phyloP scores from a whole-genome alignment of 2,797 vertebrate genomes.

The Poecilia velifera region DNA sequence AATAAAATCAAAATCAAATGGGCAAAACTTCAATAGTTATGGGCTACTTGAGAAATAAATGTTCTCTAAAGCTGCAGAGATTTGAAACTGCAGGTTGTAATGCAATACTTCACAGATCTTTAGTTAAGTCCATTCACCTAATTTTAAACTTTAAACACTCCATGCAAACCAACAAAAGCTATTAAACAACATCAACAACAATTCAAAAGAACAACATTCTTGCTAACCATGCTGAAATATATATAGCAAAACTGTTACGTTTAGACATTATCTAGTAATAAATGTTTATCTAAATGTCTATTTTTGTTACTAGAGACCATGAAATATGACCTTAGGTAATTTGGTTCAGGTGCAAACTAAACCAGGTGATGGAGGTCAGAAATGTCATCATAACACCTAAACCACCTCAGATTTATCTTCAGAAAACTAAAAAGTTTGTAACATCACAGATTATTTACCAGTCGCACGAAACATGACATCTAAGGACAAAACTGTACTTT shows the following conservation, averaged over 20 bases:
- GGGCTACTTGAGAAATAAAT: neutral
- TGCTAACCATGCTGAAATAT: neutral
- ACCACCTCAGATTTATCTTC: neutral
- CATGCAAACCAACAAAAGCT: neutral
- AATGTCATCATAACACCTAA: neutral
- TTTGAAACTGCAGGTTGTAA: neutral
- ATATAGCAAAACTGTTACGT: neutral
- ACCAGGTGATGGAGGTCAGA: neutral
- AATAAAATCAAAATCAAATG: neutral
- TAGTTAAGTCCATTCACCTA: neutral
- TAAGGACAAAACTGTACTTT: neutral
- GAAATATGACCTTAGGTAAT: neutral
- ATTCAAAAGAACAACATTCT: slow-evolving; percentile 2
- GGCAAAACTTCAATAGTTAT: neutral
- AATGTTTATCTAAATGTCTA: neutral
- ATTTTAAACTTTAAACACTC: neutral
- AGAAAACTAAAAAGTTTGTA: neutral
- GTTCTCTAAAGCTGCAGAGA: neutral
- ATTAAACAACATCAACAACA: neutral
- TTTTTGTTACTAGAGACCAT: neutral
- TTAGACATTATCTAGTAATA: neutral
- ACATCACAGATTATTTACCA: neutral
- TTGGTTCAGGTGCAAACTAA: neutral
- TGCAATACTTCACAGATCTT: neutral
- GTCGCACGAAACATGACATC: neutral